Evolutionary conservation across 2,797 vertebrate genomes (phyloP).

Genomic region (Gadopsis bispinosus): DNA sequence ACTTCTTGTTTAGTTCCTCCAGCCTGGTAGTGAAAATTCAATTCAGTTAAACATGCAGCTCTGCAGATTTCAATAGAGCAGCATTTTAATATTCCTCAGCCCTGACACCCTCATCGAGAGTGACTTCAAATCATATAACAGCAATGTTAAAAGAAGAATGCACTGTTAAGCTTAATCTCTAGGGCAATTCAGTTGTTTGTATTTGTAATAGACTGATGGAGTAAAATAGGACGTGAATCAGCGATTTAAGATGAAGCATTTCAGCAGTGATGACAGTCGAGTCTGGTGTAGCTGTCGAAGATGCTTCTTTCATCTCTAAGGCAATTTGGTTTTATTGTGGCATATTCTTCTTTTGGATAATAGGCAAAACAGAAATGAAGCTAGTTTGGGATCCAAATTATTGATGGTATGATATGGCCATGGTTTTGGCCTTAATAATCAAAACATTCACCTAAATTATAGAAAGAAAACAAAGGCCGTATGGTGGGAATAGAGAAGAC

Average conservation of each 20-base stretch:
- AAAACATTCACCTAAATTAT: neutral
- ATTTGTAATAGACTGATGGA: no score
- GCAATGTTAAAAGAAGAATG: neutral
- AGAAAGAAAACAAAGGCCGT: neutral
- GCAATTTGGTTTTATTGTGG: neutral
- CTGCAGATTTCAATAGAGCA: conserved; percentile 1
- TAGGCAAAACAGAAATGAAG: neutral
- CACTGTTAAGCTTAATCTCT: neutral
- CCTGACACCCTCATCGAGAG: neutral
- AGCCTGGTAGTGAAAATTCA: conserved; percentile 21
- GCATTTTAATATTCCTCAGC: conserved; percentile 3
- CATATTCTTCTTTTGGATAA: neutral
- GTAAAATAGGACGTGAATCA: no score
- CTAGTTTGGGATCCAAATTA: neutral
- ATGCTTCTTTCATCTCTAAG: neutral
- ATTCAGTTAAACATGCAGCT: conserved; percentile 26
- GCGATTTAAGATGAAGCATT: no score
- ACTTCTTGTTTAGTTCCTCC: conserved; percentile 51
- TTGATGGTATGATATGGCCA: no score
- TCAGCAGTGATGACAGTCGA: no score
- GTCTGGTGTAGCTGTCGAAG: neutral
- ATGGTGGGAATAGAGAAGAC: neutral
- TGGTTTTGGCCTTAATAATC: neutral
- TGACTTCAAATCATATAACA: neutral
- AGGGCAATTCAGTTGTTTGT: no score